These are phyloP conservation scores for Paguma larvata DNA, from an alignment of 2,797 vertebrate genomes.

Conservation along the genomic window DNA sequence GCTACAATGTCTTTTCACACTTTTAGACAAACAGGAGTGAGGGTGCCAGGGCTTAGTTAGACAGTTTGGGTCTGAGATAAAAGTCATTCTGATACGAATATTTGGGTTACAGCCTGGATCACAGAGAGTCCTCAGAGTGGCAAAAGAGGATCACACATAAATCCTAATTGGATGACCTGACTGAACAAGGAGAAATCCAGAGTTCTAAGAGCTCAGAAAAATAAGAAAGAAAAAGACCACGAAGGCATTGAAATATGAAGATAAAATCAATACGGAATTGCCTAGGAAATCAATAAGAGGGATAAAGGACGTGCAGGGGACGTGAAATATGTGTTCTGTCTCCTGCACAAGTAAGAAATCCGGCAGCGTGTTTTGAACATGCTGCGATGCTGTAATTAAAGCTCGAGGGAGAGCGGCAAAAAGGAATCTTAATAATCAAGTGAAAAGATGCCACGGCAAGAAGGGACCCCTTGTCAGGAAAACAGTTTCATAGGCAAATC, in stretches of 20 bases:
- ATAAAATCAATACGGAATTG: constrained; percentile 85
- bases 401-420: constrained; percentile 87
- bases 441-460: constrained; percentile 77
- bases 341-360: constrained; percentile 83
- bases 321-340: constrained; percentile 81
- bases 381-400: constrained; percentile 91
- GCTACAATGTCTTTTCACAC: not conserved
- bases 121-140: constrained; percentile 72
- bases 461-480: constrained; percentile 86
- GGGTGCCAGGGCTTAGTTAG: not conserved
- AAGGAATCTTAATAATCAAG: constrained; percentile 87
- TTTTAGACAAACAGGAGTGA: not conserved
- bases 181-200: constrained; percentile 74
- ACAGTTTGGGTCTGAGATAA: constrained; percentile 60
- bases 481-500: constrained; percentile 76
- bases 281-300: constrained; percentile 85
- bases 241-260: constrained; percentile 84
- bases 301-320: constrained; percentile 79
- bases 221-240: constrained; percentile 81
- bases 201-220: constrained; percentile 83
- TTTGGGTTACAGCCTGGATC: constrained; percentile 79
- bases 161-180: constrained; percentile 81
- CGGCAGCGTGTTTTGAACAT: constrained; percentile 85
- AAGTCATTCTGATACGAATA: constrained; percentile 58
- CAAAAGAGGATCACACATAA: constrained; percentile 80